Conservation (phyloP, 2,888 invertebrate genomes). For the Mechanitis messenoides region DNA sequence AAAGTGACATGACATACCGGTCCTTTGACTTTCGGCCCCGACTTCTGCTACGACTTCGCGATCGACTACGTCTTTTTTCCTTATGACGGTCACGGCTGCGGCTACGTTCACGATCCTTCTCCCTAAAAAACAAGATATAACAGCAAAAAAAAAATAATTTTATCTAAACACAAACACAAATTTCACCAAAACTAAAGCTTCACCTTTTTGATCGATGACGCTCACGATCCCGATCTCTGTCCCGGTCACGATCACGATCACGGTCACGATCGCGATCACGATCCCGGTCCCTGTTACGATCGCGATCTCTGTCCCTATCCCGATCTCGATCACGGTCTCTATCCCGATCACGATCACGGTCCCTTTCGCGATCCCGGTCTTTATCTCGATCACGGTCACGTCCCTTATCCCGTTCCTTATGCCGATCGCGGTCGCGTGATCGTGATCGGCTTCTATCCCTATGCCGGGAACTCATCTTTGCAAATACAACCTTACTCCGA, state of each 20-base stretch:
- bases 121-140: constrained; percentile 44
- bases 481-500: too few relatives aligned
- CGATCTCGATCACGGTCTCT: constrained; percentile 64
- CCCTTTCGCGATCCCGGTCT: constrained; percentile 53
- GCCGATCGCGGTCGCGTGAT: constrained; percentile 56
- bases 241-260: constrained; percentile 46
- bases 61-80: constrained; percentile 54
- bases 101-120: constrained; percentile 61
- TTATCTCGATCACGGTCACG: constrained; percentile 44
- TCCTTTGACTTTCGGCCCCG: constrained; percentile 69
- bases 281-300: constrained; percentile 41
- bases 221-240: constrained; percentile 49
- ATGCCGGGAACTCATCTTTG: constrained; percentile 73
- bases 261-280: constrained; percentile 53
- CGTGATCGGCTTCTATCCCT: constrained; percentile 71
- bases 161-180: background rate
- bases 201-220: constrained; percentile 72
- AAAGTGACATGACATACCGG: constrained; percentile 40
- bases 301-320: constrained; percentile 39
- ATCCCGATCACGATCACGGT: constrained; percentile 52
- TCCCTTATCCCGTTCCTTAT: constrained; percentile 50
- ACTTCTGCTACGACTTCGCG: constrained; percentile 56
- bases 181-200: constrained; percentile 16
- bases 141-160: background rate
- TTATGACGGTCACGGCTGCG: constrained; percentile 56